Base-by-base conservation (phyloP, 2,888 invertebrate genomes). In the Steromphala cineraria region DNA sequence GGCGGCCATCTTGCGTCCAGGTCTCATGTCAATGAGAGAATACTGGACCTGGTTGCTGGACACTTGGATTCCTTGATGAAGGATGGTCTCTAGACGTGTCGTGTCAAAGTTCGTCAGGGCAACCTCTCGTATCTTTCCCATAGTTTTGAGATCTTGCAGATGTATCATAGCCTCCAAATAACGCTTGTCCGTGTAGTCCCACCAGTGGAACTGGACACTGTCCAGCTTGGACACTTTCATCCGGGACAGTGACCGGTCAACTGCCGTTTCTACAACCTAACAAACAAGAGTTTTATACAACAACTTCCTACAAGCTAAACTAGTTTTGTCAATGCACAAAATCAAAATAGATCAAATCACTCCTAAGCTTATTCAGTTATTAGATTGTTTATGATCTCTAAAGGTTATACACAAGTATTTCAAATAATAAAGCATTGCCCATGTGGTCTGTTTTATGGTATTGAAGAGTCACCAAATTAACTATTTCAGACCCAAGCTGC, bases 201-300 rank as follows among this genome's bases (percentile, higher is more conserved):
- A 78, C 78, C 78, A 78, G 67, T 67, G 67, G 21, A 78, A 62
- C 67, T 78, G 78, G 28, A 78, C 52, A 67, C 78, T 46, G 24
- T 78, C 78, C 13, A 78, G 15, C 8, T 19, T 62, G 28, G 53
- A 46, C 15, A 78, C 78, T 40, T 78, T 78, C 78, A 78, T 78
- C 24, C 46, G 19, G 19, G 62, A 15, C 46, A 78, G 19, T 10
- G 67, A 67, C 19, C 52, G 46, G 21, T 2, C 56, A n/a, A 78
- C 10, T 8, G 67, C 67, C 15, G 24, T 4, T n/a, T 67, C 78
- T 15, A 78, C 67, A 10, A 62, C 67, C 78, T 78, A 36, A n/a
- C 53, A 53, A 19, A 71, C 31, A 13, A 56, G 10, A 56, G 21
- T 55, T 7, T 55, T 55, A 55, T n/a, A 10, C 10, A 5, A 8